Evolutionary conservation across 2,888 invertebrate genomes (phyloP).

Genomic region (Beris morrisii): DNA sequence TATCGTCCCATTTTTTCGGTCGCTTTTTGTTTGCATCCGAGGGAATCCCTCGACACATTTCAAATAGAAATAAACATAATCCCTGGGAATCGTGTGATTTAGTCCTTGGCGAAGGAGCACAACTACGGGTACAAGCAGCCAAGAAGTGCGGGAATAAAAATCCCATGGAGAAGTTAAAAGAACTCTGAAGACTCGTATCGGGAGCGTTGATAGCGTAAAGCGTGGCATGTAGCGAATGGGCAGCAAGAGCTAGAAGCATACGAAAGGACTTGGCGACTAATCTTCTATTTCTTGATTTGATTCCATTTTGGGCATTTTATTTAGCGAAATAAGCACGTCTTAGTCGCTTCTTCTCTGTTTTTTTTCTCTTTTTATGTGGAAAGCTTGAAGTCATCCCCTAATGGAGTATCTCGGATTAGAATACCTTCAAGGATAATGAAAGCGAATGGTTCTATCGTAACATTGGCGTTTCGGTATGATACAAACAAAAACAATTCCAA

Average conservation of each 20-base stretch:
- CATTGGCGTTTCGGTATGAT: too few species aligned
- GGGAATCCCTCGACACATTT: slow-evolving; percentile 34
- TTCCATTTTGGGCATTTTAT: slow-evolving; percentile 41
- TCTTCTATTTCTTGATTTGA: slow-evolving; percentile 41
- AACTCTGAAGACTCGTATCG: neutral
- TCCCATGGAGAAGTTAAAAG: slow-evolving; percentile 20
- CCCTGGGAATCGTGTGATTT: slow-evolving; percentile 39
- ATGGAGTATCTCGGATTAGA: slow-evolving; percentile 39
- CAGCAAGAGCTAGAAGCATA: slow-evolving; percentile 10
- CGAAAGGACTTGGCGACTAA: slow-evolving; percentile 35
- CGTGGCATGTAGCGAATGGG: slow-evolving; percentile 12
- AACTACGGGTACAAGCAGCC: slow-evolving; percentile 3
- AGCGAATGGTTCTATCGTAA: slow-evolving; percentile 26
- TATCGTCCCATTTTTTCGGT: slow-evolving; percentile 22
- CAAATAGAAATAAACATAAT: slow-evolving; percentile 39
- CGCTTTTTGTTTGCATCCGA: slow-evolving; percentile 29
- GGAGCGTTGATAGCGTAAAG: neutral
- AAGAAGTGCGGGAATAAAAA: slow-evolving; percentile 20
- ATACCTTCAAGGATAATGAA: slow-evolving; percentile 39
- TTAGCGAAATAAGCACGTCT: slow-evolving; percentile 41
- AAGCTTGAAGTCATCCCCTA: slow-evolving; percentile 35
- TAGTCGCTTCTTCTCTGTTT: slow-evolving; percentile 33
- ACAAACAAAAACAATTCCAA: slow-evolving; percentile 23
- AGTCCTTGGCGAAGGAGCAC: slow-evolving; percentile 31
- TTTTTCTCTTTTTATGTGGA: slow-evolving; percentile 33